phyloP scores from a whole-genome alignment of 2,888 invertebrate genomes.

The Ceramica pisi region DNA sequence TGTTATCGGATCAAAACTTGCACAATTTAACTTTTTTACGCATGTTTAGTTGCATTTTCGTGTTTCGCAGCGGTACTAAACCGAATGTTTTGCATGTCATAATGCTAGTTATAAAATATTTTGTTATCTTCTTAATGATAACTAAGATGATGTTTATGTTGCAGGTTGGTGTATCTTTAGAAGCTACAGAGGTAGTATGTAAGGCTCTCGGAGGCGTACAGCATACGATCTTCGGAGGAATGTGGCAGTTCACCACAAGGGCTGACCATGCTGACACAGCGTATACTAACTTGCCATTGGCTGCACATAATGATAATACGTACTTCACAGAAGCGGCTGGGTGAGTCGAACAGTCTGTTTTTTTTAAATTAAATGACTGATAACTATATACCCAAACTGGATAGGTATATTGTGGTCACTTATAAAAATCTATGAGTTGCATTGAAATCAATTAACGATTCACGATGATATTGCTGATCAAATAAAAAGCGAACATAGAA shows the following conservation, averaged over 20 bases:
- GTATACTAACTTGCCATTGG: conserved; percentile 92
- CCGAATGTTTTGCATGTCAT: no score
- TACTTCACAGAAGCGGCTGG: conserved; percentile 95
- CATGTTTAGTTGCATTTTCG: no score
- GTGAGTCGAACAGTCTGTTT: conserved; percentile 78
- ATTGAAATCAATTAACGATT: neutral
- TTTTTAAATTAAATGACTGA: neutral
- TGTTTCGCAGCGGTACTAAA: no score
- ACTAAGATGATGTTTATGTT: conserved; percentile 12
- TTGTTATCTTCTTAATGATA: no score
- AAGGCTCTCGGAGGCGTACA: conserved; percentile 92
- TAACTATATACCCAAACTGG: no score
- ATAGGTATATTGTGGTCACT: neutral
- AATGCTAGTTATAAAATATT: no score
- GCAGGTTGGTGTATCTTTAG: conserved; percentile 86
- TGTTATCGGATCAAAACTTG: no score
- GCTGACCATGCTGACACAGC: conserved; percentile 93
- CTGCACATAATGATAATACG: conserved; percentile 94
- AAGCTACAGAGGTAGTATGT: conserved; percentile 89
- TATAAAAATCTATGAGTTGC: neutral
- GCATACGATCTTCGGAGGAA: conserved; percentile 93
- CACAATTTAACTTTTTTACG: no score
- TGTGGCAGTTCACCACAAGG: conserved; percentile 92
- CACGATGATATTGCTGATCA: neutral
- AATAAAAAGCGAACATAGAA: neutral